Evolutionary conservation across 1,140 invertebrate genomes (phyloP), one percentile per base, ranked within the genome.

Genomic region (Paraescarpia echinospica): DNA sequence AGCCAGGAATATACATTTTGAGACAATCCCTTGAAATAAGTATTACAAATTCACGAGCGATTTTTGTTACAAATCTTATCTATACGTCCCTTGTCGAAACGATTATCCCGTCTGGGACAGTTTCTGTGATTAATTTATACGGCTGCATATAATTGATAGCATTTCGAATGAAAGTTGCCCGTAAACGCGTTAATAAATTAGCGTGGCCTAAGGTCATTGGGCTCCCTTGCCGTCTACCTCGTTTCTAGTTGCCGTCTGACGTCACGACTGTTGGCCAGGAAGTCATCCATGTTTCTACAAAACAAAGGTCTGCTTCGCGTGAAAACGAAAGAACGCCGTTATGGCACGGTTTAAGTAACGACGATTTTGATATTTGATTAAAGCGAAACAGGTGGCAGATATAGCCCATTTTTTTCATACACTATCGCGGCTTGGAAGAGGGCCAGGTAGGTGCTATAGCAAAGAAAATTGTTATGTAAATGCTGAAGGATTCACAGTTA

Each of bases 161-260:
- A 27, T 77, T 77, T 77, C 59, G 59, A 31, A 77, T 77, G 59
- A 77, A 77, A 77, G 59, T 77, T 27, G 59, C 59, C 59, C 22
- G 59, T 77, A 77, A 77, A 77, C 59, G 59, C 59, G 59, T 77
- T 18, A 31, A 77, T 77, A 77, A 77, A 77, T 77, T 77, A 77
- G 59, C 59, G 59, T 77, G 59, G 59, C 59, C 59, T 77, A 27
- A 77, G 59, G 59, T 77, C 59, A 77, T 77, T 77, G 59, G 59
- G 59, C 59, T 77, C 22, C 22, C 59, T 41, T 6, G 59, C 59
- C 27, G 59, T 77, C 59, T 77, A 77, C 59, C 59, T 77, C 59
- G 59, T 77, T 77, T 77, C 59, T 77, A 77, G 59, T 77, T 77
- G 59, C 59, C 59, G 59, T 77, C 59, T 77, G 59, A 77, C 59